Evolutionary conservation across 2,113 vertebrate species (phyloP).

Genomic region (Hylia prasina): DNA sequence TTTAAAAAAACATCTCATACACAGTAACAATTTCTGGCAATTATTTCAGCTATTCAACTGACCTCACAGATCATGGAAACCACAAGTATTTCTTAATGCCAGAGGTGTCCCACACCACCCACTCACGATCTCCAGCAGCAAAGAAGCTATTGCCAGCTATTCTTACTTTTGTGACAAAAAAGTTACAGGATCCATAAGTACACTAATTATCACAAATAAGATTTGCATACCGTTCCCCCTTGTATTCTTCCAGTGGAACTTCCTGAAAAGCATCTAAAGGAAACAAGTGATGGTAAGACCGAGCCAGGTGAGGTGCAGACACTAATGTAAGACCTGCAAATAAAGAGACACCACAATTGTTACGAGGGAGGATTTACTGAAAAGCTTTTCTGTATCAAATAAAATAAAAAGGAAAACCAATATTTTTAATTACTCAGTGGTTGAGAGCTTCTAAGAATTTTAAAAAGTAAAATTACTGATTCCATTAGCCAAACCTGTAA

Average conservation of each 20-base stretch:
- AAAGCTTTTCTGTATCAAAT: not conserved
- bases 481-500: not conserved
- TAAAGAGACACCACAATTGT: not conserved
- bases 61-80: not conserved
- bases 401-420: not conserved
- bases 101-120: not conserved
- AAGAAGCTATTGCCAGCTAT: not conserved
- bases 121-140: not conserved
- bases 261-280: conserved; percentile 89
- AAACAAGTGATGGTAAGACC: conserved; percentile 98
- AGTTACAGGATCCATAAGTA: not conserved
- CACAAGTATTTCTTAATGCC: not conserved
- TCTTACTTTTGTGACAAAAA: not conserved
- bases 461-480: not conserved
- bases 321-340: conserved; percentile 90
- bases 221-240: conserved; percentile 77
- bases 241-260: conserved; percentile 70
- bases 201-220: not conserved
- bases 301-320: conserved; percentile 93
- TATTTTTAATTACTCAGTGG: not conserved
- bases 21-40: not conserved
- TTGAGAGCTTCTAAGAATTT: not conserved
- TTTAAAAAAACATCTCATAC: not conserved
- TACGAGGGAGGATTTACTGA: not conserved
- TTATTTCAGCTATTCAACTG: not conserved